Base-by-base conservation (phyloP, 2,888 invertebrate genomes). In the Eupithecia abbreviata region DNA sequence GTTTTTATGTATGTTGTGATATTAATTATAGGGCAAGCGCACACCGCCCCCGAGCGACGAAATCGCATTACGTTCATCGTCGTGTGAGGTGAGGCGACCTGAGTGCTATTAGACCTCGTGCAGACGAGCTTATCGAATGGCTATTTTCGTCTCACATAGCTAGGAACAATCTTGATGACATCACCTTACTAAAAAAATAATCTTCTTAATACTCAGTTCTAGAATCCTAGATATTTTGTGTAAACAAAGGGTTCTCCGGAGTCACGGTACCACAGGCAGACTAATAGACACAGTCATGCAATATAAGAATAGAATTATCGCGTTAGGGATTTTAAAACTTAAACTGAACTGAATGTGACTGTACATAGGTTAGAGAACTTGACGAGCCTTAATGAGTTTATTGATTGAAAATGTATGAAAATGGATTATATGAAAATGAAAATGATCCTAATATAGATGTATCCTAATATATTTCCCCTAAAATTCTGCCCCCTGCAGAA, bases 11-110 rank as follows among this genome's bases (percentile, higher is more conserved):
- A 76, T 81, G 72, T 74, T 79, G 79, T 73, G 65, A 70, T 78
- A 79, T 84, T 88, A 86, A 88, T 90, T 88, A 87, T 73, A 85
- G 84, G 85, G 82, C 77, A 80, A 65, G 83, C 83, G 82, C 82
- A 81, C 83, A 85, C 78, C 79, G 86, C 87, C 85, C 85, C 83
- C 79, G 75, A 51, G 81, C 82, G 80, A 77, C 84, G 79, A 80
- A 86, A 90, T 88, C 84, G 84, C 81, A 84, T 90, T 87, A 87
- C 85, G 79, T 82, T 91, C 90, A 91, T 91, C 90, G 87, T 80
- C 91, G 83, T 89, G 87, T 84, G 87, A 86, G 86, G 87, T 87
- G 91, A 89, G 84, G 89, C 87, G 87, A 78, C 80, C 75, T 49
- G 58, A 68, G 73, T 73, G 69, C 69, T 69, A 78, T 72, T 72